Conservation (phyloP, 1,140 invertebrate genomes). For the Mercenaria mercenaria region DNA sequence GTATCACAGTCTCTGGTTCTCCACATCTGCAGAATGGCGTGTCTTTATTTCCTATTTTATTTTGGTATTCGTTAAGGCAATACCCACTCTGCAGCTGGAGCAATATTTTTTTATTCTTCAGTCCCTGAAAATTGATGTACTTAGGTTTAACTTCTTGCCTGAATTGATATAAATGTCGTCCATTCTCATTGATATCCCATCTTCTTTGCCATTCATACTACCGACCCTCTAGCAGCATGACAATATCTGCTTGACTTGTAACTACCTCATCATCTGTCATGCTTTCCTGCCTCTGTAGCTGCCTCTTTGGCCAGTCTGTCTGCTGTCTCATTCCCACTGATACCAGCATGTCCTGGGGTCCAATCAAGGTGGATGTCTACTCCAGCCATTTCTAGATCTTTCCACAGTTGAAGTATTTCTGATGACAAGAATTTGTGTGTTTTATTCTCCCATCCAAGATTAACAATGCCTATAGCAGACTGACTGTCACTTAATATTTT, state of each 20-base stretch:
- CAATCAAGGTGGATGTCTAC: no score
- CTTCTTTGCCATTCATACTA: no score
- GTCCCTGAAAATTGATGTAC: neutral
- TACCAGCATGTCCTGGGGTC: neutral
- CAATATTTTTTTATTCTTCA: no score
- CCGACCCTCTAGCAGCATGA: neutral
- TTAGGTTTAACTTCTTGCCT: neutral
- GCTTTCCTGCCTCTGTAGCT: constrained; percentile 2
- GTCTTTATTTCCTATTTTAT: no score
- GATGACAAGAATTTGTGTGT: neutral
- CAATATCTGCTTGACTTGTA: neutral
- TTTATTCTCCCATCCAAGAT: neutral
- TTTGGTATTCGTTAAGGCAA: no score
- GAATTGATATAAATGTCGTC: neutral
- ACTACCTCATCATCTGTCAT: no score
- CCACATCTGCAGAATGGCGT: no score
- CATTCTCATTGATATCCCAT: neutral
- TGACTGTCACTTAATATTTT: constrained; percentile 34
- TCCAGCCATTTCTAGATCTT: neutral
- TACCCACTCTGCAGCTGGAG: no score
- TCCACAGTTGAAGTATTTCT: neutral
- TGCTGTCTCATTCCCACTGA: constrained; percentile 2
- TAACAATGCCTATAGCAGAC: neutral
- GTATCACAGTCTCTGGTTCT: no score
- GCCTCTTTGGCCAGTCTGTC: constrained; percentile 17